Evolutionary conservation across 2,113 vertebrate species (phyloP), one percentile per base, ranked within the genome.

Genomic region (Copsychus sechellarum): DNA sequence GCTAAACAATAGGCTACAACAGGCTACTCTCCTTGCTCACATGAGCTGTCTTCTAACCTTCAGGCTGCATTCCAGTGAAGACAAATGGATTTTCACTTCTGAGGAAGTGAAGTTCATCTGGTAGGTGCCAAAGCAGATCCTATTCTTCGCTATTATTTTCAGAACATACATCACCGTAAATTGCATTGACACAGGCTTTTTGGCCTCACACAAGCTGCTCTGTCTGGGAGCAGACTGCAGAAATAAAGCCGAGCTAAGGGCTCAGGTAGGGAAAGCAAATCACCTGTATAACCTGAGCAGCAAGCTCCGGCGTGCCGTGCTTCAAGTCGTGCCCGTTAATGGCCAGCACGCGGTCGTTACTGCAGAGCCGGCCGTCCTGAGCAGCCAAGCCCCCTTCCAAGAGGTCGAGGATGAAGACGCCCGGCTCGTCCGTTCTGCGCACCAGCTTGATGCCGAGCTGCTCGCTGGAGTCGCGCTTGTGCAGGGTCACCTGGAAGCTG

Each of bases 221-320:
- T 11, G 17, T 57, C 56, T 10, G 2, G n/a, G 73, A 70, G 66
- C 19, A 66, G 45, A 22, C 61, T 48, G 61, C 19, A 58, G 79
- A 66, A 76, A 47, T 6, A 43, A 47, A 93, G 79, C 62, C 31
- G 29, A 93, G 58, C 72, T 42, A 24, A 81, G 34, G 65, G 23
- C 72, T 70, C 29, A 8, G 40, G 54, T 0, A 50, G n/a, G 51
- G 69, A 77, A 73, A 8, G 38, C 29, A 31, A 21, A 48, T 77
- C 97, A 99, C 99, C 99, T 99, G 99, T 95, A 99, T 99, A 91
- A 99, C 99, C 97, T 99, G 99, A 45, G 99, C 99, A 2, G 99
- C 99, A 12, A 99, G 98, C 96, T 99, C 99, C 0, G 99, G 99
- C 0, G 99, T 99, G 71, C 99, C 99, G 1, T 99, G 99, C 89